Base-by-base conservation (phyloP, 2,113 vertebrate genomes). In the Anseranas semipalmata region DNA sequence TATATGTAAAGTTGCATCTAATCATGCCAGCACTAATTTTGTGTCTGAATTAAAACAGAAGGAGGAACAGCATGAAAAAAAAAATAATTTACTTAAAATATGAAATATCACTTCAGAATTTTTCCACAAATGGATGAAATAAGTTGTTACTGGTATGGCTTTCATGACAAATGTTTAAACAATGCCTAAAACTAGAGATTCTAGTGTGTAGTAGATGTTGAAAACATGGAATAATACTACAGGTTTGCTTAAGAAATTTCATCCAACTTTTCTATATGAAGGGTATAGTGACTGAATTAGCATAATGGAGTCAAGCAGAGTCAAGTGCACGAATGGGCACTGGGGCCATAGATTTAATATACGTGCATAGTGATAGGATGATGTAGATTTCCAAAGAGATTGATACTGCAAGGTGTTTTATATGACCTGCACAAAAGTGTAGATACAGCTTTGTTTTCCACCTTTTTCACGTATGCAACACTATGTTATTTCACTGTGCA, bases 301-400 rank as follows among this genome's bases (percentile, higher is more conserved):
- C 7, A 53, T 37, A 43, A 37, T 2, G 0, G 6, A 70, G 15
- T 71, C 6, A 60, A 75, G 39, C 1, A 0, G 6, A 70, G 15
- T 71, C 6, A 60, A 75, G 39, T 71, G 46, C 13, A 75, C 13
- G 37, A 71, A 43, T 21, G 18, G 18, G 15, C 9, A 58, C 7
- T 71, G 32, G 65, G 22, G 9, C 5, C 27, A 66, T 2, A 1
- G 2, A 67, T 62, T 66, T 55, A 70, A 59, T 66, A 50, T 7
- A 27, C 4, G 22, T 65, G 16, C 12, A 32, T 37, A 56, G 7
- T 15, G 52, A 41, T 15, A 46, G 7, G 5, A n/a, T 39, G 12
- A 37, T 32, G 16, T 13, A 25, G 14, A 12, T 65, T 52, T 78
- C 35, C 10, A 10, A 83, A 74, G 20, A 75, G 52, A 75, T 60